Evolutionary conservation across 1,140 invertebrate species (phyloP).

Genomic region (Condylostylus longicornis): DNA sequence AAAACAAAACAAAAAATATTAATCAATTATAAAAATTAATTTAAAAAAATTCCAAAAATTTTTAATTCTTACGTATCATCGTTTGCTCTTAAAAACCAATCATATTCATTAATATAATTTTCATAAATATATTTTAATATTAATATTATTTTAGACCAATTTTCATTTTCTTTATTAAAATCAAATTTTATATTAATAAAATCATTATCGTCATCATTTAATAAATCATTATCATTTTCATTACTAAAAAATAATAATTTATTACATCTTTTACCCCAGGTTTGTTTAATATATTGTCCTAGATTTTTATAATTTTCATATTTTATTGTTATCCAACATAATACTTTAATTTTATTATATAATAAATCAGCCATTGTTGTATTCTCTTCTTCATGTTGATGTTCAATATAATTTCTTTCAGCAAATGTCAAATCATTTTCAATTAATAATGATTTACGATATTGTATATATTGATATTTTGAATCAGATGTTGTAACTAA

Average conservation of each 20-base stretch:
- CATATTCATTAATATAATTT: conserved; percentile 58
- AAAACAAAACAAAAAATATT: neutral
- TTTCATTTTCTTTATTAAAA: conserved; percentile 68
- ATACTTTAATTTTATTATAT: neutral
- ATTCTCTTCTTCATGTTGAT: conserved; percentile 1
- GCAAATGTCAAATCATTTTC: conserved; percentile 10
- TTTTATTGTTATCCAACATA: neutral
- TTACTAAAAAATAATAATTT: conserved; percentile 74
- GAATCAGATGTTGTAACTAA: too few species aligned
- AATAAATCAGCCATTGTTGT: neutral
- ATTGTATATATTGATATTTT: too few species aligned
- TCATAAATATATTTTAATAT: conserved; percentile 75
- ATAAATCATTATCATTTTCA: too few species aligned
- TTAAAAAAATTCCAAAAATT: too few species aligned
- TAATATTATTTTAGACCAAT: conserved; percentile 80
- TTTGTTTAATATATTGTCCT: conserved; percentile 75
- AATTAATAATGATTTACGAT: conserved; percentile 4
- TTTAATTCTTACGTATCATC: conserved; percentile 83
- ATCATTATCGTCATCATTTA: conserved; percentile 38
- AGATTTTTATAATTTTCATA: neutral
- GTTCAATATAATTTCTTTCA: conserved; percentile 11
- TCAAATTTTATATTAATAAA: conserved; percentile 49
- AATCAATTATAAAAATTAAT: too few species aligned
- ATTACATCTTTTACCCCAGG: conserved; percentile 82
- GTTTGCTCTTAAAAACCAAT: conserved; percentile 87